These are phyloP conservation scores for Nematopogon swammerdamellus DNA, from an alignment of 2,888 invertebrate genomes.

Conservation along the genomic window DNA sequence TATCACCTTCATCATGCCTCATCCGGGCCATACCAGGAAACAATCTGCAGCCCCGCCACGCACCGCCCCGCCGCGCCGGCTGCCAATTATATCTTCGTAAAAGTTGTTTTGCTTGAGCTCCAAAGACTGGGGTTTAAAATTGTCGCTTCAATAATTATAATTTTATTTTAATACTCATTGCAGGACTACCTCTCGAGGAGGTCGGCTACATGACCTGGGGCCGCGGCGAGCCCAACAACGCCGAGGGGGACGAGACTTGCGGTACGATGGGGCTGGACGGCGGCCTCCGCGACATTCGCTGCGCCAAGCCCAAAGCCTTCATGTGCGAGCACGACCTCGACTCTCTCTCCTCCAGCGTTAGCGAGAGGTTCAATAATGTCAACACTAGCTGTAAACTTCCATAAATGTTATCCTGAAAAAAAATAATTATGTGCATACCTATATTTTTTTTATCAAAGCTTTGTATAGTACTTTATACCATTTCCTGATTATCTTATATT, in stretches of 20 bases:
- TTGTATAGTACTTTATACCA: not conserved
- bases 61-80: not conserved
- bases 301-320: not conserved
- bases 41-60: too few relatives aligned
- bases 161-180: not conserved
- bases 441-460: not conserved
- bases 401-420: not conserved
- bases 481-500: not conserved
- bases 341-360: not conserved
- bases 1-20: too few relatives aligned
- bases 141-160: not conserved
- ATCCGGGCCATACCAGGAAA: too few relatives aligned
- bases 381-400: not conserved
- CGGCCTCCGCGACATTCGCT: conserved; percentile 1
- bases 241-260: conserved; percentile 2
- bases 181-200: not conserved
- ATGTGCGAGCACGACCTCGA: conserved; percentile 5
- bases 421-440: too few relatives aligned
- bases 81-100: too few relatives aligned
- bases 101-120: too few relatives aligned
- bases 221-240: conserved; percentile 3
- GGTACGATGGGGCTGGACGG: not conserved
- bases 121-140: too few relatives aligned
- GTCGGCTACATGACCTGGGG: not conserved
- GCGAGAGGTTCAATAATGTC: not conserved